Conservation (phyloP, 1,140 invertebrate genomes). For the Ceratitis capitata region DNA sequence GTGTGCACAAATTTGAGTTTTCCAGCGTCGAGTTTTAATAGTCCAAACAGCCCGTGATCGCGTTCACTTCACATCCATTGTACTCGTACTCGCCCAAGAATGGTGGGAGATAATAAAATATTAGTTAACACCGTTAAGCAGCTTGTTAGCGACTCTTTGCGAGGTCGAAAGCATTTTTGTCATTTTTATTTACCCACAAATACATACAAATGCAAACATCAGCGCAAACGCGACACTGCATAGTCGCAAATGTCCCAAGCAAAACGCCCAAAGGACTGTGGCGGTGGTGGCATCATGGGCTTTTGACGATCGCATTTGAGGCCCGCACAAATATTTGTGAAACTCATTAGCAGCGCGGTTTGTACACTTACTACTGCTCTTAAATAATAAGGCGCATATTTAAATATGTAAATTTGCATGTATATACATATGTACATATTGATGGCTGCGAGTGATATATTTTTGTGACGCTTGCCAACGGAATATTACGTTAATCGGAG, state of each 20-base stretch:
- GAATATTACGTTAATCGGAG: conserved; percentile 4
- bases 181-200: conserved; percentile 14
- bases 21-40: background rate
- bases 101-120: background rate
- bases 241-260: too few relatives aligned
- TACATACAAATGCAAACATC: background rate
- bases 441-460: background rate
- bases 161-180: conserved; percentile 34
- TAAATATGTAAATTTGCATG: background rate
- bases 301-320: background rate
- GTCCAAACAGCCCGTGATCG: background rate
- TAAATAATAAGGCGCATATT: too few relatives aligned
- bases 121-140: conserved; percentile 26
- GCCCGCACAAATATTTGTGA: background rate
- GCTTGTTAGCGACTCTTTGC: conserved; percentile 26
- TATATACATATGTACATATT: background rate
- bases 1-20: background rate
- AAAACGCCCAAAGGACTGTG: background rate
- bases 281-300: background rate
- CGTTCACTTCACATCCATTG: background rate
- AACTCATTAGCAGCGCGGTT: background rate
- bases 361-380: background rate
- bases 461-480: background rate
- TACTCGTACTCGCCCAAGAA: background rate
- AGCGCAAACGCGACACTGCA: background rate